Conservation (phyloP, 2,888 invertebrate species). For the Ernsta delagoae region DNA sequence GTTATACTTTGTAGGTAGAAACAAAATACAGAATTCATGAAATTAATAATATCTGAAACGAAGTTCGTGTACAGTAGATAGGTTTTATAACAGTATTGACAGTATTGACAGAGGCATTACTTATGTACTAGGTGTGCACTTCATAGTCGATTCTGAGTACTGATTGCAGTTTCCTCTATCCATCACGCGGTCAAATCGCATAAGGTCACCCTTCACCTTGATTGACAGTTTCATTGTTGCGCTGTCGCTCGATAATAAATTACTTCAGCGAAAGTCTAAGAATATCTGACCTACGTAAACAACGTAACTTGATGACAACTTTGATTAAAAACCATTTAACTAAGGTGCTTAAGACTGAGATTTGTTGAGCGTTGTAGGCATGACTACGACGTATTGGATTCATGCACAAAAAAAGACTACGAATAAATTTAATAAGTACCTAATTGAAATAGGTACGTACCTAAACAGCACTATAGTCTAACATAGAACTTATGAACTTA, state of each 20-base stretch:
- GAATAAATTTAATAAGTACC: too few relatives aligned
- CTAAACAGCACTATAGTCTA: too few relatives aligned
- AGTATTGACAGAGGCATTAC: slow-evolving; percentile 12
- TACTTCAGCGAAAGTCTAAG: neutral
- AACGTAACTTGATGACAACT: too few relatives aligned
- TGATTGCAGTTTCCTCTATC: slow-evolving; percentile 4
- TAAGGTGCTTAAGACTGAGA: too few relatives aligned
- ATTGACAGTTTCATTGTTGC: slow-evolving; percentile 6
- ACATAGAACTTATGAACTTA: too few relatives aligned
- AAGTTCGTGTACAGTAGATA: neutral
- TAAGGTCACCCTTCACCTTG: slow-evolving; percentile 9
- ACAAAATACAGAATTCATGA: neutral
- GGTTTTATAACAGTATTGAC: too few relatives aligned
- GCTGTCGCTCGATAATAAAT: neutral
- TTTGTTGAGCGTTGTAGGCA: too few relatives aligned
- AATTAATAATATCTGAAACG: neutral
- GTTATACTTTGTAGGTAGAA: neutral
- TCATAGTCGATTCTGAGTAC: neutral
- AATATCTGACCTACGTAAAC: neutral
- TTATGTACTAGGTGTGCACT: slow-evolving; percentile 6
- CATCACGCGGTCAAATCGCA: neutral
- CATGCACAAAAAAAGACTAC: too few relatives aligned
- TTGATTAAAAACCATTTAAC: too few relatives aligned
- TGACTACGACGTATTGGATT: too few relatives aligned
- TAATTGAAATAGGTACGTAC: too few relatives aligned